A percentile compares a stretch with the other conserved stretches of the same genome.
phyloP scores from a whole-genome alignment of 2,797 vertebrate species.

The Gallinago stenura region DNA sequence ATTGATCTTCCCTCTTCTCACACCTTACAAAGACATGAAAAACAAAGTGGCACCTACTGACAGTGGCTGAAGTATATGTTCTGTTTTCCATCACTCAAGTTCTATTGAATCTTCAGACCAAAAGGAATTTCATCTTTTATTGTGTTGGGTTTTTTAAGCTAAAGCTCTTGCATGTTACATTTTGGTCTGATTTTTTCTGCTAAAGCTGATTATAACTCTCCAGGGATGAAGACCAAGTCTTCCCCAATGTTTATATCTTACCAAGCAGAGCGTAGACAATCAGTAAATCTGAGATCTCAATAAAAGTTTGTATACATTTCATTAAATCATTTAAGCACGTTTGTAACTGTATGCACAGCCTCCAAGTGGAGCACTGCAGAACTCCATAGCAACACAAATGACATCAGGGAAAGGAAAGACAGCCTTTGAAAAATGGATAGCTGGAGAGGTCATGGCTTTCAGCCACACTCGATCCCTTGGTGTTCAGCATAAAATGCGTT shows the following conservation, averaged over 20 bases:
- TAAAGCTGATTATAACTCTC: neutral
- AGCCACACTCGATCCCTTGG: neutral
- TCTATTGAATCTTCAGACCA: neutral
- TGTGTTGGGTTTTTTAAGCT: neutral
- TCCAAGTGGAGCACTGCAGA: neutral
- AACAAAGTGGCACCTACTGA: accelerated
- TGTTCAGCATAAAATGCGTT: accelerated
- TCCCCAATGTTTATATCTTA: neutral
- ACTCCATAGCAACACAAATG: slow-evolving; percentile 14
- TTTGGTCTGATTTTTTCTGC: neutral
- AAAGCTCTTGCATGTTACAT: neutral
- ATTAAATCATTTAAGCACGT: neutral
- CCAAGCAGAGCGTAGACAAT: neutral
- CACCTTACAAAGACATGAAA: neutral
- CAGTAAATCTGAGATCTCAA: slow-evolving; percentile 5
- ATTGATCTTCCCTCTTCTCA: neutral
- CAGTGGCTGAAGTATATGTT: neutral
- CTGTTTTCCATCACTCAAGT: neutral
- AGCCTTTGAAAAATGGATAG: neutral
- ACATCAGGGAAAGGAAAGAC: slow-evolving; percentile 1
- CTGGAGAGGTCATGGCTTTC: neutral
- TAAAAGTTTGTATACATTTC: slow-evolving; percentile 22
- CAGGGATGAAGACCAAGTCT: neutral
- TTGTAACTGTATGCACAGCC: neutral
- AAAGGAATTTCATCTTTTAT: neutral